Conservation (phyloP, 1,140 invertebrate species). For the Chelonus insularis region DNA sequence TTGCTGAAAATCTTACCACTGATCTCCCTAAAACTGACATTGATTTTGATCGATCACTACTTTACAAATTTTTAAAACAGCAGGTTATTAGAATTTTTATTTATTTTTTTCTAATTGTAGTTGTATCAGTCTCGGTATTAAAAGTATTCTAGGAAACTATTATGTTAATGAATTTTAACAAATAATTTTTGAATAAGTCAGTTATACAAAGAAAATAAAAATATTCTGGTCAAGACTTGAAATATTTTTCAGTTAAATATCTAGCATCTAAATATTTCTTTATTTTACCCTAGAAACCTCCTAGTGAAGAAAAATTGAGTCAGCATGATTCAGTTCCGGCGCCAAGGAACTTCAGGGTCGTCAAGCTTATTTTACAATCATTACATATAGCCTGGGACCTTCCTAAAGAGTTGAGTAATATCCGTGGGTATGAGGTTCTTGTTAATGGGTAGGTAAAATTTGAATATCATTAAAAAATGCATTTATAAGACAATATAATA, state of each 20-base stretch:
- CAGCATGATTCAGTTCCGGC: conserved; percentile 12
- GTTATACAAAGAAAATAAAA: too few relatives aligned
- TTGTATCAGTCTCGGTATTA: too few relatives aligned
- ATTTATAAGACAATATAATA: not conserved
- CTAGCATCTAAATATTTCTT: not conserved
- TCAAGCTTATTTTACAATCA: conserved; percentile 17
- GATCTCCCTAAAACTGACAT: conserved; percentile 8
- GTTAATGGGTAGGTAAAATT: conserved; percentile 19
- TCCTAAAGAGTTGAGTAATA: conserved; percentile 17
- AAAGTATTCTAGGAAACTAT: too few relatives aligned
- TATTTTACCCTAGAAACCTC: conserved; percentile 10
- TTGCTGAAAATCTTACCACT: conserved; percentile 24
- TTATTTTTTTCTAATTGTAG: not conserved
- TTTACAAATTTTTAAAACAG: conserved; percentile 26
- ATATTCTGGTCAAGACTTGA: too few relatives aligned
- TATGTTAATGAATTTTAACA: too few relatives aligned
- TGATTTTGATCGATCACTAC: conserved; percentile 25
- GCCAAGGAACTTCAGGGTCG: conserved; percentile 27
- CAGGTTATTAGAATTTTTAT: too few relatives aligned
- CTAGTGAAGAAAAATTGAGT: not conserved
- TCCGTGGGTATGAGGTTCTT: conserved; percentile 30
- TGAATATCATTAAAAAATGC: not conserved
- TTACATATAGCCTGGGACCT: conserved; percentile 24
- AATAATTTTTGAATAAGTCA: too few relatives aligned
- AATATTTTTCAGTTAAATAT: too few relatives aligned